Percentiles rank a stretch among this genome's conserved stretches.
Evolutionary conservation across 2,888 invertebrate genomes (phyloP).

Genomic region (Thymelicus lineola): DNA sequence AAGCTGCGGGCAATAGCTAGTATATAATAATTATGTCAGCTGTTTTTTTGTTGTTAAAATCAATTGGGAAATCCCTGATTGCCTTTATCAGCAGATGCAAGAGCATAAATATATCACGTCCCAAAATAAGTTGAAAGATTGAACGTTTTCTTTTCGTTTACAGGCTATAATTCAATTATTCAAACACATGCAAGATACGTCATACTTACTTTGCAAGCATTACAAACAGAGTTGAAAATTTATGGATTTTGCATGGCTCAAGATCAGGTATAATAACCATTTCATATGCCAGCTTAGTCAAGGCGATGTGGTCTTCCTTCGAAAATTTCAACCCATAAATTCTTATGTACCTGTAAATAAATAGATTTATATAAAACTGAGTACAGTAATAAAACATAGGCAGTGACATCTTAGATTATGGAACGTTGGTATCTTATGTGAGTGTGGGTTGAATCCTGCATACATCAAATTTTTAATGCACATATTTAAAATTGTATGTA

Average conservation of each 20-base stretch:
- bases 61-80: too few relatives aligned
- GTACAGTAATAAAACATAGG: background rate
- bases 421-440: too few relatives aligned
- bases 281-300: constrained; percentile 92
- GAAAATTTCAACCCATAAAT: constrained; percentile 94
- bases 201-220: constrained; percentile 90
- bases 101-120: too few relatives aligned
- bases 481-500: too few relatives aligned
- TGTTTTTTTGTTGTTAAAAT: too few relatives aligned
- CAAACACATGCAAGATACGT: background rate
- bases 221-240: constrained; percentile 88
- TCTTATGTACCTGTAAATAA: constrained; percentile 90
- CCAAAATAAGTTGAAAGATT: too few relatives aligned
- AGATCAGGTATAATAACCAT: constrained; percentile 90
- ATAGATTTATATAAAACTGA: background rate
- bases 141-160: too few relatives aligned
- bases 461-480: too few relatives aligned
- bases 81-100: too few relatives aligned
- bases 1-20: too few relatives aligned
- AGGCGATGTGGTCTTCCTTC: constrained; percentile 94
- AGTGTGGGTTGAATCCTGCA: too few relatives aligned
- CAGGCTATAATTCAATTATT: background rate
- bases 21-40: too few relatives aligned
- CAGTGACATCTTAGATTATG: background rate
- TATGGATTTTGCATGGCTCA: constrained; percentile 90